Base-by-base conservation (phyloP, 2,113 vertebrate genomes). In the Chloropsis hardwickii region DNA sequence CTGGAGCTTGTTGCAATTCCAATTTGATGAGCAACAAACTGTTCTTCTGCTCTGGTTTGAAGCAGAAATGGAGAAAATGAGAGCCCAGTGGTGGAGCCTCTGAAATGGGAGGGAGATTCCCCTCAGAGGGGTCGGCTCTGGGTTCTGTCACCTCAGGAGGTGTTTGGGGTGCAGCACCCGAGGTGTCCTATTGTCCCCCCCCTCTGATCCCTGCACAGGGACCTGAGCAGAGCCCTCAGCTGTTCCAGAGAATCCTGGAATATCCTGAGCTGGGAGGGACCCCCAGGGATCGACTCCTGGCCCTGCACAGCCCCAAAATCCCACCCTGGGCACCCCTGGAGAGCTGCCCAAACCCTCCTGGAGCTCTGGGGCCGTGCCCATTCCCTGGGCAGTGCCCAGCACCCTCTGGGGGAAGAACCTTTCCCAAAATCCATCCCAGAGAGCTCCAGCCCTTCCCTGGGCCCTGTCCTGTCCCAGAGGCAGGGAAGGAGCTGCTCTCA, bases 281-380 rank as follows among this genome's bases (percentile, higher is more conserved):
- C 35, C 57, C 2, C 57, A 48, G 66, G 61, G 24, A 35, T 2
- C 16, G 6, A 58, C 19, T 5, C 6, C 71, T 40, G 42, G 2
- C 17, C 61, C 82, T 66, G 51, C 51, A 1, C 50, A 45, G 18
- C 12, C 67, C 60, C 42, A 6, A 3, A 58, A 6, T 10, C 66
- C 50, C 67, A 37, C 2, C 37, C n/a, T 71, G 85, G 3, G 15
- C 42, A 66, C 9, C 51, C 48, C 74, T 71, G 64, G 25, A 65
- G 40, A 0, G 1, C 1, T 73, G 57, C 1, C 58, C 40, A 8
- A 47, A 5, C 7, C 1, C 50, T 56, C 35, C 74, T 21, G 33
- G 44, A 73, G 86, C 77, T 65, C 50, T 42, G 76, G 62, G 28
- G 48, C 84, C 0, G 19, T n/a, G 65, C 9, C 48, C 67, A 51